Evolutionary conservation across 2,113 vertebrate genomes (phyloP), one percentile per base, ranked within the genome.

Genomic region (Zonotrichia leucophrys): DNA sequence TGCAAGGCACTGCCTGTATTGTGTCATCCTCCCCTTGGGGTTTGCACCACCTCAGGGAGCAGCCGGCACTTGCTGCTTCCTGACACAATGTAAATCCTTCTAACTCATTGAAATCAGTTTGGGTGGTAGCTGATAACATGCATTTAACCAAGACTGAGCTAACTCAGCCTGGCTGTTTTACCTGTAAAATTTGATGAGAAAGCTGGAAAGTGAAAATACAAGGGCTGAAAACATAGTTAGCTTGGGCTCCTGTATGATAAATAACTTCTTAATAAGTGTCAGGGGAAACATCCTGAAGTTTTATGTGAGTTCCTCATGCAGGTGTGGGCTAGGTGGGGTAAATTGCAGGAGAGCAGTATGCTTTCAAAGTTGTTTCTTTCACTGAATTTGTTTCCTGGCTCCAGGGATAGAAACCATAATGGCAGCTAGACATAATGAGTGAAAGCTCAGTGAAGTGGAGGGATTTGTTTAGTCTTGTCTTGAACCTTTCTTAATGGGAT

Each of bases 381-480:
- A 79, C 42, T 60, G 56, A 82, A 59, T 92, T 27, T 84, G 30
- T 89, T 94, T 94, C 58, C 77, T 92, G 69, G 69, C 93, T 95
- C 15, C 49, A 60, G 93, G 77, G 78, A 21, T 60, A 94, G 74
- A 94, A 94, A 90, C 35, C 9, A 1, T 92, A 85, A 87, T 75
- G 92, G 66, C 58, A 82, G 17, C 35, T 83, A 87, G 23, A 33
- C 44, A 9, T 80, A 63, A 91, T 72, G 66, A 78, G 33, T 41
- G 21, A 44, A 39, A 92, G 28, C 39, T 92, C 31, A 56, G 35
- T 41, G 33, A 89, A 64, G 49, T 83, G 21, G 6, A 89, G 41
- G 15, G 15, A 82, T 87, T 95, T 94, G 90, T 79, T 91, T 35
- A 84, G n/a, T 87, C 93, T 92, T 96, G 92, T 72, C 74, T 87